A percentile compares a stretch with the other conserved stretches of the same genome.
phyloP scores from a whole-genome alignment of 2,113 vertebrate species.

The Procapra przewalskii region DNA sequence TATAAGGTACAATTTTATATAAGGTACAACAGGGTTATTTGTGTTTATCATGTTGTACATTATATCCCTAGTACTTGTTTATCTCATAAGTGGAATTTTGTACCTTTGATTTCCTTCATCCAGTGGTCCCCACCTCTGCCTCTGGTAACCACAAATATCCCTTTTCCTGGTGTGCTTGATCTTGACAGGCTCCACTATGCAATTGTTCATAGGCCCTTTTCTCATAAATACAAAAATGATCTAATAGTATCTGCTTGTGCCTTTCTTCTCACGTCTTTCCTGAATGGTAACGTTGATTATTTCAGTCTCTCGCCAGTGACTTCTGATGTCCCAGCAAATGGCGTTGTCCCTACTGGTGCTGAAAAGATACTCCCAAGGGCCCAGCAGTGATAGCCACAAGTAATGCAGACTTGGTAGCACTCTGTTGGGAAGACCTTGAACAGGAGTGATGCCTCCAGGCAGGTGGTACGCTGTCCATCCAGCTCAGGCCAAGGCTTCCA shows the following conservation, averaged over 20 bases:
- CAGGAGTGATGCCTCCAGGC: constrained; percentile 54
- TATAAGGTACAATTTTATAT: too few species aligned
- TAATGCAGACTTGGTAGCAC: not conserved
- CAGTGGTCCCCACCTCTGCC: not conserved
- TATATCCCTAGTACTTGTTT: not conserved
- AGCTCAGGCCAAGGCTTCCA: constrained; percentile 28
- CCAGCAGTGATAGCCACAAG: not conserved
- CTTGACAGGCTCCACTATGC: not conserved
- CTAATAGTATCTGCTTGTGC: not conserved
- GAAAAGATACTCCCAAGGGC: not conserved
- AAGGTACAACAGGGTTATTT: not conserved
- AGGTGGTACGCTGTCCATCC: constrained; percentile 43
- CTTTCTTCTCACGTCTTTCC: not conserved
- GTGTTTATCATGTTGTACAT: not conserved
- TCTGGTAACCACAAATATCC: not conserved
- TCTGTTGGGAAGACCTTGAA: not conserved
- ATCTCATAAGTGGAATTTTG: not conserved
- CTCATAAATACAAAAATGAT: not conserved
- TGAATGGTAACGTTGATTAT: not conserved
- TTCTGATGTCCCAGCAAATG: constrained; percentile 3
- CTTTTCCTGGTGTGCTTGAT: not conserved
- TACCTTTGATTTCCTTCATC: not conserved
- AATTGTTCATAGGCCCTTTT: not conserved
- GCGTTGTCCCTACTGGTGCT: not conserved
- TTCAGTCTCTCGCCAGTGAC: constrained; percentile 28